These are phyloP conservation scores for Oncorhynchus nerka DNA, from an alignment of 2,113 vertebrate species.

Conservation along the genomic window DNA sequence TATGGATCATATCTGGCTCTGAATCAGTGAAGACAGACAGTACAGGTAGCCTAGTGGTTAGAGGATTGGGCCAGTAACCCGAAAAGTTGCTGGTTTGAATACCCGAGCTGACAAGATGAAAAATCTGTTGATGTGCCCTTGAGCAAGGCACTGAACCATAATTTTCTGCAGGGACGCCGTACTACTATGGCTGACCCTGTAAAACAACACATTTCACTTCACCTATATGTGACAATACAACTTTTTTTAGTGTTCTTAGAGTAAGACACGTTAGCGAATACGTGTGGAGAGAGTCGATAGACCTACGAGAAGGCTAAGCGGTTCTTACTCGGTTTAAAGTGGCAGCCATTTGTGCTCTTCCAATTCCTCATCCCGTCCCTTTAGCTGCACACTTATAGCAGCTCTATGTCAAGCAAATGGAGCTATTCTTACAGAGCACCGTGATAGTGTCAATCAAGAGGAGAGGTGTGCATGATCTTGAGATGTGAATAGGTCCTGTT, in stretches of 20 bases:
- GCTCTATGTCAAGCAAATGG: constrained; percentile 69
- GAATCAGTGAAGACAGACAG: neutral
- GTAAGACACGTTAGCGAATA: constrained; percentile 7
- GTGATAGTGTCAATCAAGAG: constrained; percentile 60
- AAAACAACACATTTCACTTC: too few relatives aligned
- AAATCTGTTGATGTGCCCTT: too few relatives aligned
- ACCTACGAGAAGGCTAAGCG: constrained; percentile 54
- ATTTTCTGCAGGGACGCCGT: too few relatives aligned
- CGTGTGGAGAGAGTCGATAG: constrained; percentile 50
- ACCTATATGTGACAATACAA: too few relatives aligned
- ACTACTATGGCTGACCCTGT: too few relatives aligned
- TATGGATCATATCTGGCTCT: constrained; percentile 19
- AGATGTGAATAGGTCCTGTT: constrained; percentile 28
- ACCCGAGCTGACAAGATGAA: too few relatives aligned
- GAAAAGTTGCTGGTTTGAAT: too few relatives aligned
- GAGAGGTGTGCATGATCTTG: constrained; percentile 37
- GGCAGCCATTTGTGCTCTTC: constrained; percentile 53
- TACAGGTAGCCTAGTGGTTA: neutral
- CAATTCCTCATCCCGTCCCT: constrained; percentile 40
- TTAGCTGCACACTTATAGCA: constrained; percentile 53
- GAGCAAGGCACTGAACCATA: too few relatives aligned
- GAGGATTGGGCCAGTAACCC: too few relatives aligned
- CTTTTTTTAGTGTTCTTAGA: too few relatives aligned
- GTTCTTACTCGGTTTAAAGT: constrained; percentile 69
- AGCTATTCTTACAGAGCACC: constrained; percentile 60